Evolutionary conservation across 2,888 invertebrate genomes (phyloP), one percentile per base, ranked within the genome.

Genomic region (Encarsia formosa): DNA sequence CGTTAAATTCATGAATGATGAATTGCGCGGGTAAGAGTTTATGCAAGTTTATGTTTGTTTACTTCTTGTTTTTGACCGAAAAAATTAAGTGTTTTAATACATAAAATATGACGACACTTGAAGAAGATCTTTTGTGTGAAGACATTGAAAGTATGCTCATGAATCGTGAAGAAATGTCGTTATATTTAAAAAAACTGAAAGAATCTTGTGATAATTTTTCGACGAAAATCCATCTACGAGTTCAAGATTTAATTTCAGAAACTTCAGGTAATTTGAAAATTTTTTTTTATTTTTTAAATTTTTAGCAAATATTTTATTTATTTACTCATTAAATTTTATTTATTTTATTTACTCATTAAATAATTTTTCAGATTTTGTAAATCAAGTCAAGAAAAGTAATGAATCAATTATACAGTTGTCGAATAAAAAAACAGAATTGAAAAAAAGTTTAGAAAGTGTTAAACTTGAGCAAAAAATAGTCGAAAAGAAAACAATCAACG

Each of bases 401-500:
- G 35, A 56, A 19, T 22, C 46, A 24, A 32, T 59, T 11, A n/a
- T 31, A 5, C 29, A 53, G 13, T 31, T 57, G 11, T n/a, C 41
- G 20, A 40, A 34, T 34, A 31, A 59, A 26, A 55, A 56, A 26
- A 51, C 61, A 46, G 57, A 52, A 2, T 39, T 58, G 13, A 57
- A 61, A 24, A 29, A 38, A 13, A 47, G 56, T n/a, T 29, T 59
- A 5, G 63, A 67, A 0, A 44, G 50, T 16, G 40, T 51, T 4
- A 47, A 54, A 20, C 39, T 69, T 1, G 51, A 65, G 13, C 61
- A 64, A 32, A 70, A 68, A 57, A 49, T 67, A 16, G 32, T 57
- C 2, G 63, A 64, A 9, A 70, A 66, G 48, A 66, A 67, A 44
- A 60, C 66, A 13, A 37, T 41, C 0, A 61, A 63, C 41, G 35